Percentiles rank a stretch among this genome's conserved stretches.
Evolutionary conservation across 2,113 vertebrate genomes (phyloP).

Genomic region (Aphelocoma coerulescens): DNA sequence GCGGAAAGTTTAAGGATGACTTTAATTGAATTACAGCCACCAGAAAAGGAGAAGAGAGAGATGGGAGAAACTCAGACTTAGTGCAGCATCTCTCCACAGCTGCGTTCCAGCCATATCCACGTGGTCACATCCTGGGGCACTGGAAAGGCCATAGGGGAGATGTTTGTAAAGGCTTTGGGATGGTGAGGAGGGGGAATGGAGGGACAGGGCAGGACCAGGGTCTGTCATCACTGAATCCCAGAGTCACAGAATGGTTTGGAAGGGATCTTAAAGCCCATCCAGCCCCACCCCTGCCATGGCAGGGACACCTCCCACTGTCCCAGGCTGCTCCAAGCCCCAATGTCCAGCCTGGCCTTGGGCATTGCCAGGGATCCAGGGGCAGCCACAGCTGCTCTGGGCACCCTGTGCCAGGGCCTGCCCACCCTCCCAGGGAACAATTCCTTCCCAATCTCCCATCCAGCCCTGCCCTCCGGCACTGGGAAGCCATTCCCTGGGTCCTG

Average conservation of each 20-base stretch:
- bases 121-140: fast-evolving
- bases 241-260: background rate
- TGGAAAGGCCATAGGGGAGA: fast-evolving
- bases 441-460: background rate
- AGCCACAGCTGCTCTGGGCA: background rate
- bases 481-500: no score
- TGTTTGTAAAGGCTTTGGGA: fast-evolving
- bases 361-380: background rate
- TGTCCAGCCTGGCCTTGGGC: background rate
- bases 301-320: background rate
- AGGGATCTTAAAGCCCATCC: fast-evolving
- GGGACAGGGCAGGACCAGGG: background rate
- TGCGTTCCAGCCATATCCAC: fast-evolving
- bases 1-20: background rate
- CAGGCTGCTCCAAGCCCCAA: background rate
- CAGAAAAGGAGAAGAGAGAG: background rate
- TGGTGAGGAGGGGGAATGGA: fast-evolving
- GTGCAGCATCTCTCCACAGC: background rate
- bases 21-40: background rate
- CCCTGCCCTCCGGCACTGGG: no score
- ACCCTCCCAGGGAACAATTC: no score
- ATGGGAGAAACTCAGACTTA: fast-evolving
- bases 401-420: background rate
- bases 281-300: background rate
- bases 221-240: fast-evolving